Percentiles rank a stretch among this genome's conserved stretches.
Conservation (phyloP, 1,140 invertebrate genomes). For the Galleria mellonella region DNA sequence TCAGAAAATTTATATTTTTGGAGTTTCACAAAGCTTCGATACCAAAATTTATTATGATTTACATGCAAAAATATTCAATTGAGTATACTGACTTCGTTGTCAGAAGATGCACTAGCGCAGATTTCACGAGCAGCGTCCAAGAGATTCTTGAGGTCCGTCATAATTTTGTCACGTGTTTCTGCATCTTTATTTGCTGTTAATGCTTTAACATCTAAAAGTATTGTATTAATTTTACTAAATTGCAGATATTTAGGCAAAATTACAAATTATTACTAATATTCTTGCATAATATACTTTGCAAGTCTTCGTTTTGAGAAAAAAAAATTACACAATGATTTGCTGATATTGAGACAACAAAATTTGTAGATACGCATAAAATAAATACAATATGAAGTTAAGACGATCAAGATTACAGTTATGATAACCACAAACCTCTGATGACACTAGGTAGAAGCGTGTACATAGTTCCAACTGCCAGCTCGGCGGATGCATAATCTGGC, state of each 20-base stretch:
- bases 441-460: conserved; percentile 23
- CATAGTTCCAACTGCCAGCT: conserved; percentile 22
- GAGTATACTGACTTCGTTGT: neutral
- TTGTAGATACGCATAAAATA: neutral
- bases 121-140: conserved; percentile 7
- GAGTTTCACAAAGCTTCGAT: no score
- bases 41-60: no score
- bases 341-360: neutral
- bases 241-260: neutral
- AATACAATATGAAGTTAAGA: neutral
- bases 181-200: neutral
- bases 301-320: neutral
- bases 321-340: neutral
- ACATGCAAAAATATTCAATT: neutral
- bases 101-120: conserved; percentile 1
- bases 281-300: no score
- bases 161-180: neutral
- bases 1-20: no score
- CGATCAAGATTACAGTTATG: neutral
- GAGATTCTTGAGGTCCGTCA: conserved; percentile 2
- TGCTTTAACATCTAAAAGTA: conserved; percentile 1
- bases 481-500: conserved; percentile 24
- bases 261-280: no score
- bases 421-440: conserved; percentile 25
- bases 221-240: neutral